These are phyloP conservation scores for Chironomus tepperi DNA, from an alignment of 1,140 invertebrate genomes.

Conservation along the genomic window DNA sequence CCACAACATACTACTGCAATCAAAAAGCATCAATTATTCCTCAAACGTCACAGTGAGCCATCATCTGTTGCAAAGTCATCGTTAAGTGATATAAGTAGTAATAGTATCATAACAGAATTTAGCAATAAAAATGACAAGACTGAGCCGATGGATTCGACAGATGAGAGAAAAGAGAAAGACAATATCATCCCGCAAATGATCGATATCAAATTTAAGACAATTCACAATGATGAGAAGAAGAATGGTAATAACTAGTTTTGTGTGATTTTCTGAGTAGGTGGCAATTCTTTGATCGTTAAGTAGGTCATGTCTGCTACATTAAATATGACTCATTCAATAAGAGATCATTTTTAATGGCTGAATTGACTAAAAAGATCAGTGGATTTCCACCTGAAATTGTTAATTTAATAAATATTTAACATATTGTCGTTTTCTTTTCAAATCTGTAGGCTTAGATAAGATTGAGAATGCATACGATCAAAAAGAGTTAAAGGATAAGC, in stretches of 20 bases:
- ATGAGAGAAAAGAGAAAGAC: neutral
- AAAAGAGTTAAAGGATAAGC: neutral
- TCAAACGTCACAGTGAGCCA: slow-evolving; percentile 33
- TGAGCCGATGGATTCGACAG: slow-evolving; percentile 9
- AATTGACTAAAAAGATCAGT: no score
- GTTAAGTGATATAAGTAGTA: slow-evolving; percentile 6
- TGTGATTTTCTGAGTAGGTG: neutral
- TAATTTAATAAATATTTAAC: no score
- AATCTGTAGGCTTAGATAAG: neutral
- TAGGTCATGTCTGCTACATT: no score
- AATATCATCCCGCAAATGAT: slow-evolving; percentile 27
- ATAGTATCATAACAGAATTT: neutral
- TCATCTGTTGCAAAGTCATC: neutral
- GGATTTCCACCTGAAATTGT: no score
- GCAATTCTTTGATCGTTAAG: no score
- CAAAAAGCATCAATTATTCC: slow-evolving; percentile 39
- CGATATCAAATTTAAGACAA: slow-evolving; percentile 26
- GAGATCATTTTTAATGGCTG: no score
- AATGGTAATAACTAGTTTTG: neutral
- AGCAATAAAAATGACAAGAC: slow-evolving; percentile 16
- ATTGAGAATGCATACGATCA: slow-evolving; percentile 1
- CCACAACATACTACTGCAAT: slow-evolving; percentile 30
- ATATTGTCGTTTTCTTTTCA: neutral
- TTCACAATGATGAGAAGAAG: neutral
- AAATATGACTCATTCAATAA: no score